A percentile compares a stretch with the other conserved stretches of the same genome.
Conservation (phyloP, 2,888 invertebrate species). For the Dusona sp. region DNA sequence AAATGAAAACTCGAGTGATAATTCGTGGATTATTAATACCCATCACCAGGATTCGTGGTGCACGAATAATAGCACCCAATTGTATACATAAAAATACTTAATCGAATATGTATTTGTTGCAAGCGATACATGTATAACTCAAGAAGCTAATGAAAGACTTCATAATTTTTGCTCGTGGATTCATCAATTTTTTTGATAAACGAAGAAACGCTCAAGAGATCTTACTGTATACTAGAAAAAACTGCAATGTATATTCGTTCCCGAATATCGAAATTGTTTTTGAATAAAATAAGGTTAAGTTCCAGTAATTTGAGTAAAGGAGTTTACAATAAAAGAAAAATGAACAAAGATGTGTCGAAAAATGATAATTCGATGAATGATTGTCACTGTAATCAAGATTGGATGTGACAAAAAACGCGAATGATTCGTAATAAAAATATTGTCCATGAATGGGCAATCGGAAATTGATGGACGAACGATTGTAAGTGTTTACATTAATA, state of each 20-base stretch:
- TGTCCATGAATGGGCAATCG: slow-evolving; percentile 51
- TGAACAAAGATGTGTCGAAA: neutral
- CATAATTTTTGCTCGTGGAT: slow-evolving; percentile 1
- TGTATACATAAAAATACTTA: slow-evolving; percentile 14
- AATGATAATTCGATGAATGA: slow-evolving; percentile 15
- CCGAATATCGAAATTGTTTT: neutral
- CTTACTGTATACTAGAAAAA: neutral
- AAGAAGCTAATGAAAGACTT: neutral
- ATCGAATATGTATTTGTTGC: slow-evolving; percentile 13
- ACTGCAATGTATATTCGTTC: neutral
- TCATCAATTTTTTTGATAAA: slow-evolving; percentile 51
- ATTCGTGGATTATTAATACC: slow-evolving; percentile 9
- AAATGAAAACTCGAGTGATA: slow-evolving; percentile 49
- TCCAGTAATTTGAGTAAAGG: neutral
- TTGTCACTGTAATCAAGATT: slow-evolving; percentile 38
- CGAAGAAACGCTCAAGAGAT: slow-evolving; percentile 18
- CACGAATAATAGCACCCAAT: slow-evolving; percentile 30
- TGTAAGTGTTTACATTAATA: slow-evolving; percentile 48
- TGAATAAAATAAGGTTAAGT: neutral
- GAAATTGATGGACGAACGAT: slow-evolving; percentile 55
- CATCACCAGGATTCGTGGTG: slow-evolving; percentile 14
- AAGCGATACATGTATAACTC: slow-evolving; percentile 14
- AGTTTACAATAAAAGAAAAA: neutral
- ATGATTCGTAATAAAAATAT: slow-evolving; percentile 37
- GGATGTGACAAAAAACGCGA: neutral